Evolutionary conservation across 30 jellyfish, hydroid and myxozoan species (phyloP), one percentile per base, ranked within the genome.

Genomic region (Turritopsis dohrnii): DNA sequence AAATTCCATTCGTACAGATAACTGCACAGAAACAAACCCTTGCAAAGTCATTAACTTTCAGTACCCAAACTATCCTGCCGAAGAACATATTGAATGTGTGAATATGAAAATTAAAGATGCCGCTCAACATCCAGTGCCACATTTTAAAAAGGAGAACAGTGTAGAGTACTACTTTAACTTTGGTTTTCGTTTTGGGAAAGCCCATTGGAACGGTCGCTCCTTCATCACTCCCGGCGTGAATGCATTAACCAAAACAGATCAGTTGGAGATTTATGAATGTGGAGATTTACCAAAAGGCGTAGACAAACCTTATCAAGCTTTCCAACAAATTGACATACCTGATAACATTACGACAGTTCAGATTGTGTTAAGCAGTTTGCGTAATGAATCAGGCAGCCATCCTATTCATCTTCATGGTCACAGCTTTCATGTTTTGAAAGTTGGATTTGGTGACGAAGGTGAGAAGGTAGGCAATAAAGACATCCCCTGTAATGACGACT

Each of bases 331-430:
- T 71, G 93, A 83, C 26, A 80, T 91, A 19, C 96, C 96, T 1
- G 86, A 91, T 80, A 83, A 91, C 60, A 13, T 41, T 3, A 13
- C 60, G 13, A 87, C 96, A 23, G 87, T 91, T 52, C 97, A 91
- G 54, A 71, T 91, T 90, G 90, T 91, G 22, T 91, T 88, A 87
- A 82, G 85, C 18, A 91, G 83, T 65, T 71, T 83, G 88, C 96
- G 97, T 3, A 79, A 81, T n/a, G 97, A 96, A 17, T 80, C 86
- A 54, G 97, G 97, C 29, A 81, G 95, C 28, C 97, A 90, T 66
- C 96, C 60, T 41, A 41, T 41, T 41, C 60, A 41, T 41, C 60
- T 41, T 41, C 60, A 41, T 41, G 60, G 96, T 7, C 97, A 91
- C 71, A 86, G 96, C 72, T 91, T 86, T 75, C 74, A 91, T 52